Evolutionary conservation across 2,888 invertebrate species (phyloP).

Genomic region (Tuberolachnus salignus): DNA sequence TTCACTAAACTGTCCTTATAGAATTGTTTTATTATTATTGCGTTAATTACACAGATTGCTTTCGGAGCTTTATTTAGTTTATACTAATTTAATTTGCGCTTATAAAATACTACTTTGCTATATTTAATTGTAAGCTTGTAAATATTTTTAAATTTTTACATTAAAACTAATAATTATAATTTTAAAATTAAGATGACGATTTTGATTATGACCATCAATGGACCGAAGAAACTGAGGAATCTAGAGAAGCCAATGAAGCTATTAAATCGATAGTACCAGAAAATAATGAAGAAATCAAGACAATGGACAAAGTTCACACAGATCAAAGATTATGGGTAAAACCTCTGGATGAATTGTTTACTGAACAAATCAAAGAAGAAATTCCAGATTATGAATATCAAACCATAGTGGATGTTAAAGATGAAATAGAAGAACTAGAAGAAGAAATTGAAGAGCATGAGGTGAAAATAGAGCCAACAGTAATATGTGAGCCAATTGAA

Average conservation of each 20-base stretch:
- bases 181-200: constrained; percentile 38
- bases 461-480: not conserved
- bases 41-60: not conserved
- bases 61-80: not conserved
- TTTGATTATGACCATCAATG: not conserved
- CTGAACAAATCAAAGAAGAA: constrained; percentile 43
- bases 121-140: not conserved
- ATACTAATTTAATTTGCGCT: not conserved
- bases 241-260: not conserved
- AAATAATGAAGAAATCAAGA: constrained; percentile 16
- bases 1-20: too few species aligned
- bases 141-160: not conserved
- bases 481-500: constrained; percentile 3
- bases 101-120: not conserved
- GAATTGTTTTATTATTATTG: not conserved
- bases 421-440: constrained; percentile 36
- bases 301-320: not conserved
- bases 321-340: constrained; percentile 42
- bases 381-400: not conserved
- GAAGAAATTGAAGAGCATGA: constrained; percentile 13
- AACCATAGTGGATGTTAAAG: constrained; percentile 26
- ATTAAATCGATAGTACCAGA: not conserved
- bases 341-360: constrained; percentile 33
- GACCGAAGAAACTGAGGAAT: not conserved
- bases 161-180: constrained; percentile 16